Evolutionary conservation across 2,888 invertebrate genomes (phyloP).

Genomic region (Thyatira batis): DNA sequence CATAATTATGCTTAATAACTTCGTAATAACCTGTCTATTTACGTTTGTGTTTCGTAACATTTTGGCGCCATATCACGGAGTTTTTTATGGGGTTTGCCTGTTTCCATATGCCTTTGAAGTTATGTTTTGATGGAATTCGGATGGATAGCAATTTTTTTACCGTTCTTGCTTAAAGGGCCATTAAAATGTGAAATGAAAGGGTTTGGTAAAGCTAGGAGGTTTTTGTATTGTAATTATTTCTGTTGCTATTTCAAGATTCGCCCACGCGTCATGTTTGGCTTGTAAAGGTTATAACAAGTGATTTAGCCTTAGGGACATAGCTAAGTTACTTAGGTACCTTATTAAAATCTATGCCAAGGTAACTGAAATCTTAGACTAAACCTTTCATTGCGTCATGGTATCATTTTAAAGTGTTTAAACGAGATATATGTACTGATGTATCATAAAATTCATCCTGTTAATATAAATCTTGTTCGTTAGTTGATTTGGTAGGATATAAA

Average conservation of each 20-base stretch:
- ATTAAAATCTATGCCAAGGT: background rate
- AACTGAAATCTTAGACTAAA: background rate
- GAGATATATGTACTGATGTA: background rate
- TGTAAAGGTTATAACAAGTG: background rate
- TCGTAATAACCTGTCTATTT: slow-evolving; percentile 30
- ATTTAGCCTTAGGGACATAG: background rate
- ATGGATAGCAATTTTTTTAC: slow-evolving; percentile 21
- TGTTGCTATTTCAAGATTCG: background rate
- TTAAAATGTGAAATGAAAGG: background rate
- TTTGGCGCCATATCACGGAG: slow-evolving; percentile 37
- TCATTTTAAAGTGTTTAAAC: background rate
- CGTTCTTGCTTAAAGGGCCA: background rate
- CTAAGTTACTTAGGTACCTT: background rate
- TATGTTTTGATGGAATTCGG: slow-evolving; percentile 17
- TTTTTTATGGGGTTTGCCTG: slow-evolving; percentile 12
- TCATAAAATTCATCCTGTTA: too few relatives aligned
- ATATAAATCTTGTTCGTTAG: too few relatives aligned
- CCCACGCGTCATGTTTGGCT: background rate
- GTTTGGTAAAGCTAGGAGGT: background rate
- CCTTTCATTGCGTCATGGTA: background rate
- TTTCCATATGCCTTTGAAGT: slow-evolving; percentile 23
- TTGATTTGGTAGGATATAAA: too few relatives aligned
- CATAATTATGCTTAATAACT: slow-evolving; percentile 58
- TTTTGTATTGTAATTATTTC: background rate
- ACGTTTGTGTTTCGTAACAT: slow-evolving; percentile 29